These are phyloP conservation scores for Platycnemis pennipes DNA, from an alignment of 2,888 invertebrate genomes.

Conservation along the genomic window DNA sequence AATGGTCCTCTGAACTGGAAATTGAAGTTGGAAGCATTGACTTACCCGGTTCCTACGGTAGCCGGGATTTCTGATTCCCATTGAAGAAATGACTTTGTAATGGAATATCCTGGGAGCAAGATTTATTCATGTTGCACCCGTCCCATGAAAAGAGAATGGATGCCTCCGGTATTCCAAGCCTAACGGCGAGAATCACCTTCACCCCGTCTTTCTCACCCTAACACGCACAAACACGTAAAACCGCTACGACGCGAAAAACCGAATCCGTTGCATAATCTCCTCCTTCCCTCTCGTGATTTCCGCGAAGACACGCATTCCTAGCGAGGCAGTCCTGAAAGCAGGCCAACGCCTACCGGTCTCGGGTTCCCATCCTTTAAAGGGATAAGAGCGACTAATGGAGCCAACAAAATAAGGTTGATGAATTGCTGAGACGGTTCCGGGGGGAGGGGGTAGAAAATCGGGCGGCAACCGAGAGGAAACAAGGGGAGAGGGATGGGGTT, in stretches of 20 bases:
- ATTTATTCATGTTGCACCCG: no score
- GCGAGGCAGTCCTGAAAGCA: slow-evolving; percentile 50
- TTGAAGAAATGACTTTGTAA: no score
- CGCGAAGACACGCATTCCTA: slow-evolving; percentile 35
- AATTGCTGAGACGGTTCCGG: neutral
- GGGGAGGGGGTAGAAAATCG: neutral
- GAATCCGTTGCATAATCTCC: neutral
- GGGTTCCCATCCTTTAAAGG: slow-evolving; percentile 47
- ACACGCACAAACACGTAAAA: neutral
- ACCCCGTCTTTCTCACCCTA: neutral
- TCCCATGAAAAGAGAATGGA: no score
- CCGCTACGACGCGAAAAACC: neutral
- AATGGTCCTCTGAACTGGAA: no score
- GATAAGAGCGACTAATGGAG: slow-evolving; percentile 20
- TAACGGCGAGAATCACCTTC: no score
- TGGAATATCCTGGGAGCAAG: no score
- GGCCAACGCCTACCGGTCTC: slow-evolving; percentile 49
- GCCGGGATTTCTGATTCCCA: no score
- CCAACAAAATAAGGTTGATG: slow-evolving; percentile 14
- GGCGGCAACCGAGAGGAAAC: neutral
- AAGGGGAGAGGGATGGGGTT: neutral
- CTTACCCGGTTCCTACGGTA: no score
- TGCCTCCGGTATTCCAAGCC: no score
- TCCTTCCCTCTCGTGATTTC: neutral
- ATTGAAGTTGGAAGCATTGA: no score